Percentiles rank a stretch among this genome's conserved stretches.
Evolutionary conservation across 2,797 vertebrate species (phyloP).

Genomic region (Brachyalestes nurse): DNA sequence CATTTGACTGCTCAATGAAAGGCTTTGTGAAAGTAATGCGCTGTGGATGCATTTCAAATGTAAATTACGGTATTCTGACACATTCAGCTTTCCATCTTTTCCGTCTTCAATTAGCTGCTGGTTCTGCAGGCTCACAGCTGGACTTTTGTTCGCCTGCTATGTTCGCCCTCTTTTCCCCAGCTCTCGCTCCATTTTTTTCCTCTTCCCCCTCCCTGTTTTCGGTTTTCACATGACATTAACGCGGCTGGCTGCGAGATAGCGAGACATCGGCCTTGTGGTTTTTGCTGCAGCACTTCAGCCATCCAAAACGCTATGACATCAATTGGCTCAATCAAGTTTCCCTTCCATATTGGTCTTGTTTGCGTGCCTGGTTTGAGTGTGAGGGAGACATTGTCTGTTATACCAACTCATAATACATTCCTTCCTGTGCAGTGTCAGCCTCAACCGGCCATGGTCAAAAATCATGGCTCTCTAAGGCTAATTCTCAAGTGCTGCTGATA

Average conservation of each 20-base stretch:
- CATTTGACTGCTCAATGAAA: conserved; percentile 64
- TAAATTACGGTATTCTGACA: conserved; percentile 65
- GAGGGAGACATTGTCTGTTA: conserved; percentile 46
- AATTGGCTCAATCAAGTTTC: conserved; percentile 56
- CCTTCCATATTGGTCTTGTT: conserved; percentile 49
- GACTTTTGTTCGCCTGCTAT: conserved; percentile 63
- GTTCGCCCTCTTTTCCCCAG: conserved; percentile 53
- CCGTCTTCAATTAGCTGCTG: conserved; percentile 60
- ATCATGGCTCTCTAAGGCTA: not conserved
- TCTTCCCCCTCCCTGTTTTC: conserved; percentile 28
- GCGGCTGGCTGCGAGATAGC: conserved; percentile 51
- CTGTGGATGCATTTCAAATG: conserved; percentile 66
- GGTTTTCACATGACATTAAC: conserved; percentile 60
- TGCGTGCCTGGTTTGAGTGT: conserved; percentile 28
- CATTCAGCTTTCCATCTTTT: conserved; percentile 64
- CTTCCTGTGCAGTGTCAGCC: conserved; percentile 23
- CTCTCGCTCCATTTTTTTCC: conserved; percentile 40
- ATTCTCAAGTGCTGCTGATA: conserved; percentile 6
- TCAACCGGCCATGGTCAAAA: conserved; percentile 21
- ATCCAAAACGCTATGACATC: conserved; percentile 61
- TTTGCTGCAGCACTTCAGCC: conserved; percentile 49
- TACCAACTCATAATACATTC: conserved; percentile 48
- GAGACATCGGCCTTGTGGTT: conserved; percentile 52
- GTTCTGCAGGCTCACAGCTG: conserved; percentile 65
- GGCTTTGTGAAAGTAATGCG: conserved; percentile 63